Evolutionary conservation across 1,140 invertebrate genomes (phyloP), one percentile per base, ranked within the genome.

Genomic region (Sinella curviseta): DNA sequence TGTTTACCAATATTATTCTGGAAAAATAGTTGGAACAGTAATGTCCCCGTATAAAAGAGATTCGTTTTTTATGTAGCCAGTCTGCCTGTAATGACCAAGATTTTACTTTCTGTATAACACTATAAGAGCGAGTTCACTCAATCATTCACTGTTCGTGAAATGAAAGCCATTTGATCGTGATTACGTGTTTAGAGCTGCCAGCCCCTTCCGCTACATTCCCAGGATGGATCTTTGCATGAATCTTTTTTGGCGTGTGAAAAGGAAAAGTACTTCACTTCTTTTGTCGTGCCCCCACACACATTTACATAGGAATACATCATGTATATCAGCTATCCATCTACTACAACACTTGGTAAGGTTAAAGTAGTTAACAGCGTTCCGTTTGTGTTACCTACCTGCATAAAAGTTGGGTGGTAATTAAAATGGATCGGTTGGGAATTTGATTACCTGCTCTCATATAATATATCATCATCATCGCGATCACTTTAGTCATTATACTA

Each of bases 241-340:
- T 60, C 55, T 60, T 60, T 60, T 60, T 60, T 60, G 55, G 55
- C 55, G 55, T 60, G 55, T 60, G 55, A 60, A 60, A 60, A 60
- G 55, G 55, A 60, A 60, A 14, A 14, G 8, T 60, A 60, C 55
- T 48, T n/a, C n/a, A n/a, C n/a, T n/a, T n/a, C n/a, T n/a, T n/a
- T n/a, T 8, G 4, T 48, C 39, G 39, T 48, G 39, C 39, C 39
- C 4, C 4, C 39, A 48, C 4, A 48, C 39, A 48, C 39, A 48
- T 48, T 4, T 17, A 48, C 39, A 17, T 17, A 48, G 39, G 4
- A 48, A 48, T 48, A n/a, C n/a, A n/a, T n/a, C n/a, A n/a, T n/a
- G n/a, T n/a, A n/a, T n/a, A n/a, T n/a, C n/a, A n/a, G n/a, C n/a
- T n/a, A n/a, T n/a, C n/a, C n/a, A n/a, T n/a, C n/a, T n/a, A n/a